These are phyloP conservation scores for Diarsia mendica DNA, from an alignment of 2,888 invertebrate species.

Conservation along the genomic window DNA sequence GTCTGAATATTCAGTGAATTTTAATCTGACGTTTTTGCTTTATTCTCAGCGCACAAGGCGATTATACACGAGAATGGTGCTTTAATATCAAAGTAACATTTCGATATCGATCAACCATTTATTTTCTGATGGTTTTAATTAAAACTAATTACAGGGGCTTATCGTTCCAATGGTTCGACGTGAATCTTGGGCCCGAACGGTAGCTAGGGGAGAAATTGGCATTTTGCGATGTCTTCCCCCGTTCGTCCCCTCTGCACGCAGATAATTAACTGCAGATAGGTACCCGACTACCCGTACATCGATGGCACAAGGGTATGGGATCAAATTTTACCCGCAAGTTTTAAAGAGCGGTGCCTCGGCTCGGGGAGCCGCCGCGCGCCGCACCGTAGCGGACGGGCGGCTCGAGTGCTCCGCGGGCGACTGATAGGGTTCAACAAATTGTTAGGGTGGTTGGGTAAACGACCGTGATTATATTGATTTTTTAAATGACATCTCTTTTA, in stretches of 20 bases:
- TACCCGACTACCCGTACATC: constrained; percentile 78
- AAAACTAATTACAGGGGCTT: constrained; percentile 86
- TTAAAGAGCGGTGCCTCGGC: constrained; percentile 82
- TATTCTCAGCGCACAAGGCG: constrained; percentile 33
- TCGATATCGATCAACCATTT: constrained; percentile 73
- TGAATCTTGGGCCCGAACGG: constrained; percentile 78
- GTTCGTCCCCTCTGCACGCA: constrained; percentile 80
- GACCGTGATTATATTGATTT: constrained; percentile 89
- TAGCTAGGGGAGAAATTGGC: constrained; percentile 81
- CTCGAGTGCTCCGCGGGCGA: constrained; percentile 74
- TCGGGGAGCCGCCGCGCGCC: constrained; percentile 67
- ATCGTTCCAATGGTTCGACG: constrained; percentile 79
- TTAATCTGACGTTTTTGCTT: constrained; percentile 45
- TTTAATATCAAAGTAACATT: constrained; percentile 66
- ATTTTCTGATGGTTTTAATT: constrained; percentile 84
- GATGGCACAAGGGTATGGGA: constrained; percentile 77
- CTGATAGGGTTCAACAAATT: constrained; percentile 86
- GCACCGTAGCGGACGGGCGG: constrained; percentile 25
- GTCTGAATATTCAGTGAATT: constrained; percentile 60
- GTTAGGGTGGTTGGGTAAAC: constrained; percentile 86
- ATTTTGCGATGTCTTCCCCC: constrained; percentile 83
- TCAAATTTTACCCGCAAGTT: constrained; percentile 87
- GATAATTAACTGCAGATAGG: constrained; percentile 90
- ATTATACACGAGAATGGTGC: constrained; percentile 63
- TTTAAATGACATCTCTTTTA: constrained; percentile 80